phyloP scores from a whole-genome alignment of 2,113 vertebrate genomes.

The Sinocyclocheilus anophthalmus region DNA sequence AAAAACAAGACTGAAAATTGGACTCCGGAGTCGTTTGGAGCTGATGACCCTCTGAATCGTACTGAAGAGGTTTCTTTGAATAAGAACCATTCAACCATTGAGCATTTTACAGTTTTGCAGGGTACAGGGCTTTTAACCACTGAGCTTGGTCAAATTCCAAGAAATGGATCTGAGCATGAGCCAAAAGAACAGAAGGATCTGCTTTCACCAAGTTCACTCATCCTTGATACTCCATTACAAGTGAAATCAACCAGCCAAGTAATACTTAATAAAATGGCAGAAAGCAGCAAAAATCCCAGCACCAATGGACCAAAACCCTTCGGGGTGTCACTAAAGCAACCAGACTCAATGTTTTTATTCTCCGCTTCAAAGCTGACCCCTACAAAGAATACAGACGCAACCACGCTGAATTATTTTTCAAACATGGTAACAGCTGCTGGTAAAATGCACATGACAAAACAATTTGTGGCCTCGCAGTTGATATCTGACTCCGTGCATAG shows the following conservation, averaged over 20 bases:
- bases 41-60: constrained; percentile 21
- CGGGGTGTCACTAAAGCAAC: not conserved
- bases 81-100: constrained; percentile 52
- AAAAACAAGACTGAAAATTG: constrained; percentile 51
- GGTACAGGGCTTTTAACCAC: constrained; percentile 50
- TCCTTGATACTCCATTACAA: constrained; percentile 24
- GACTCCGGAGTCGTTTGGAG: constrained; percentile 48
- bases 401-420: not conserved
- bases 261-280: constrained; percentile 11
- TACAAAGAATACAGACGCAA: not conserved
- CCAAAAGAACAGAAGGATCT: constrained; percentile 10
- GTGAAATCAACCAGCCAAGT: constrained; percentile 5
- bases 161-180: constrained; percentile 20
- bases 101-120: constrained; percentile 59
- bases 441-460: constrained; percentile 31
- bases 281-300: constrained; percentile 4
- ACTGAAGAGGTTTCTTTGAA: constrained; percentile 49
- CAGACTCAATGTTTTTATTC: constrained; percentile 8
- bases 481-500: constrained; percentile 4
- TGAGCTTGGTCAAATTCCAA: constrained; percentile 37
- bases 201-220: constrained; percentile 26
- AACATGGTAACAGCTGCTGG: constrained; percentile 6
- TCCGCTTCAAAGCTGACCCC: constrained; percentile 10
- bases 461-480: not conserved
- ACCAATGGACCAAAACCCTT: not conserved